Base-by-base conservation (phyloP, 2,797 vertebrate genomes). In the Micrastur ruficollis region DNA sequence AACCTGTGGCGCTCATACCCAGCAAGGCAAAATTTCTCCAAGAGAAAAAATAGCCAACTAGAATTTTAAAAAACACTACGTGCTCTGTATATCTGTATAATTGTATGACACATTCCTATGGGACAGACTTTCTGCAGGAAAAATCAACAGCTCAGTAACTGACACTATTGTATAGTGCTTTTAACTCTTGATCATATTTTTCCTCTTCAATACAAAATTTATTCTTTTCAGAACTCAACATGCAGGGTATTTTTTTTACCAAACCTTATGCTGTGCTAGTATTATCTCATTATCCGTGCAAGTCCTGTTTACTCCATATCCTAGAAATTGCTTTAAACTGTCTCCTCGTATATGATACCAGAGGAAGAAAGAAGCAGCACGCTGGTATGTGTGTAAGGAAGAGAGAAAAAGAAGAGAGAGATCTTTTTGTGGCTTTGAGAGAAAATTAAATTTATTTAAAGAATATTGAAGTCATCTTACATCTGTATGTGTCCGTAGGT, bases 21-120 rank as follows among this genome's bases (percentile, higher is more conserved):
- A 38, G 86, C 65, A 92, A 80, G 49, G 71, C 11, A 12, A 89
- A 74, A 81, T 58, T 92, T 94, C 81, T 93, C 49, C 52, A 61
- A 72, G 56, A 65, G n/a, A 36, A 88, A 89, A 94, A 94, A 90
- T 74, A 87, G 47, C 55, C 36, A 78, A 26, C 1, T 13, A 58
- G 68, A 73, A 76, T 73, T 82, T 42, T 6, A n/a, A 70, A 78
- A 92, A 42, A 76, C 67, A 86, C 88, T 90, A 8, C 6, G 1
- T 78, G 53, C 67, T 91, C 86, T 96, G 84, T 94, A 62, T 50
- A 38, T 91, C 68, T 80, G 87, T 94, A 44, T 50, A 83, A 71
- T 36, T 62, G 36, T 49, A 40, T 6, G 4, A 49, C 72, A 86
- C 74, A 16, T 85, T 93, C 75, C 56, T 46, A 19, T 7, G 34